phyloP scores from a whole-genome alignment of 2,113 vertebrate genomes.

The Ictidomys tridecemlineatus region DNA sequence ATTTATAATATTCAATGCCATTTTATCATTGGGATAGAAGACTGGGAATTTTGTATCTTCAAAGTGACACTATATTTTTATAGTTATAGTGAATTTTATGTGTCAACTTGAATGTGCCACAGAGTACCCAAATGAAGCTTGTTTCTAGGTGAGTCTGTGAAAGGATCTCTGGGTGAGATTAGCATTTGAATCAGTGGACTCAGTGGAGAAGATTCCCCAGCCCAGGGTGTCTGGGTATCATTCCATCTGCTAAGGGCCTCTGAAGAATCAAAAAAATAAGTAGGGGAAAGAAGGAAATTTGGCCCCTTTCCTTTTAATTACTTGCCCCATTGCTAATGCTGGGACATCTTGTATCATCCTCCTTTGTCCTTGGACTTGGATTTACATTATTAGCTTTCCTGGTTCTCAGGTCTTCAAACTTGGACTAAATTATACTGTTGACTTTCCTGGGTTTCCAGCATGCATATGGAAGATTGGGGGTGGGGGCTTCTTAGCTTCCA shows the following conservation, averaged over 20 bases:
- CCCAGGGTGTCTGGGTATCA: not conserved
- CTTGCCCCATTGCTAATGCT: not conserved
- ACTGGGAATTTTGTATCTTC: not conserved
- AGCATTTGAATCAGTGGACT: not conserved
- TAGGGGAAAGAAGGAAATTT: not conserved
- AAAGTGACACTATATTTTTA: not conserved
- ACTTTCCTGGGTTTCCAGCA: not conserved
- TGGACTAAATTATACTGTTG: not conserved
- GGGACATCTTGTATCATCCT: not conserved
- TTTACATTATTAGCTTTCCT: not conserved
- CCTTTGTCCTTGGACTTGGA: not conserved
- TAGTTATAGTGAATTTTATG: not conserved
- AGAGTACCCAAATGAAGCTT: not conserved
- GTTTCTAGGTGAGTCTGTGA: not conserved
- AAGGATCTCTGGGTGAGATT: not conserved
- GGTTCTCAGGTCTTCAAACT: not conserved
- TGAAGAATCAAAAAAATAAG: not conserved
- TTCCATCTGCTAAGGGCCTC: not conserved
- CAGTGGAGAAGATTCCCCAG: not conserved
- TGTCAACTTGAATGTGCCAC: not conserved
- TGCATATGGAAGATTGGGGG: not conserved
- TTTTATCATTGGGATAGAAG: not conserved
- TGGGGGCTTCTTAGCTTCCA: not conserved
- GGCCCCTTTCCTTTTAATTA: accelerated
- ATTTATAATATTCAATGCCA: not conserved